Conservation (phyloP, 2,113 vertebrate species). For the Carassius auratus region DNA sequence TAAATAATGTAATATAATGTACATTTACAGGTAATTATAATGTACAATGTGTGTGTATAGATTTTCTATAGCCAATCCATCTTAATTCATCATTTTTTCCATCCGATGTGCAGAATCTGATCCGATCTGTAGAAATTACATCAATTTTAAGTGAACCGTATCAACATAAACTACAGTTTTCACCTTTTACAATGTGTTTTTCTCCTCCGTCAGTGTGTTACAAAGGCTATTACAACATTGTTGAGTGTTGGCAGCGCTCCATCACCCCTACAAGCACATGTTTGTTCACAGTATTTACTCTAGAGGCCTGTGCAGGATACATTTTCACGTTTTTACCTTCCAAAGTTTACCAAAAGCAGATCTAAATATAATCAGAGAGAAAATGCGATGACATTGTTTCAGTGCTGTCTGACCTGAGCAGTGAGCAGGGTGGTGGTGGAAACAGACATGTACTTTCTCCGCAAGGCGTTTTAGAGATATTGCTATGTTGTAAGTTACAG, state of each 20-base stretch:
- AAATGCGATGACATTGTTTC: not conserved
- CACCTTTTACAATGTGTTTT: not conserved
- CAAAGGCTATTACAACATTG: not conserved
- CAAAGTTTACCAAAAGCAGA: not conserved
- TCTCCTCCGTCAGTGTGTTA: not conserved
- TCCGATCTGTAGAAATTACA: not conserved
- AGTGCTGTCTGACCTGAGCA: slow-evolving; percentile 7
- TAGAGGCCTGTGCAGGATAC: not conserved
- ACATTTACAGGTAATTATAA: too few relatives aligned
- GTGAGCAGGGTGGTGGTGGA: not conserved
- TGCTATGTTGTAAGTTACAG: not conserved
- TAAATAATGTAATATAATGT: not conserved
- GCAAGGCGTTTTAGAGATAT: slow-evolving; percentile 1
- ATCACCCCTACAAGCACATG: not conserved
- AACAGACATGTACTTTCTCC: slow-evolving; percentile 31
- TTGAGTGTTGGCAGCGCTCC: too few relatives aligned
- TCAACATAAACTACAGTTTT: not conserved
- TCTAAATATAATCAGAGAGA: not conserved
- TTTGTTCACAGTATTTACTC: not conserved
- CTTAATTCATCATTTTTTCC: not conserved
- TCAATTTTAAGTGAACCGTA: not conserved
- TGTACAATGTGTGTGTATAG: too few relatives aligned
- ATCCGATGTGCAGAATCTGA: not conserved
- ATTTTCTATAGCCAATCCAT: not conserved
- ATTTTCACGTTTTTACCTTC: not conserved